These are phyloP conservation scores for Conchocele bisecta DNA, from an alignment of 2,888 invertebrate species.

Conservation along the genomic window DNA sequence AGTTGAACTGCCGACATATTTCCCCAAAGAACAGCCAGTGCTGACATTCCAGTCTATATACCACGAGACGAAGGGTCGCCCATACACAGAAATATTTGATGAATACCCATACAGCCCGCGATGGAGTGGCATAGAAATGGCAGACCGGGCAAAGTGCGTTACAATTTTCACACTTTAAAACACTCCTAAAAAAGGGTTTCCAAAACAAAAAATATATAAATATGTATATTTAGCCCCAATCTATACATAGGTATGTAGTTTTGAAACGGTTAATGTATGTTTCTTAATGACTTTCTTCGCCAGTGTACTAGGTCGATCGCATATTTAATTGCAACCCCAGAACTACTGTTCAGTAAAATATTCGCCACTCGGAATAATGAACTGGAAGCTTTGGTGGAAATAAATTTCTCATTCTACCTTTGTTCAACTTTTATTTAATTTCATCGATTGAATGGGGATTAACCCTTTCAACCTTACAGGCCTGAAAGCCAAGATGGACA, in stretches of 20 bases:
- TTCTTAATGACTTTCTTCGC: background rate
- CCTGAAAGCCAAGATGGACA: no score
- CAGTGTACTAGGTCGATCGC: no score
- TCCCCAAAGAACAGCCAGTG: constrained; percentile 81
- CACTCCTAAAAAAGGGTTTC: background rate
- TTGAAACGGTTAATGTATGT: background rate
- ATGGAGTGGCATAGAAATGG: constrained; percentile 82
- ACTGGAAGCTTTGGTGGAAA: no score
- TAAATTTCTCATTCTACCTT: no score
- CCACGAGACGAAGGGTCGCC: constrained; percentile 80
- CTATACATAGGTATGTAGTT: background rate
- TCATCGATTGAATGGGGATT: no score
- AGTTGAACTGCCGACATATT: constrained; percentile 83
- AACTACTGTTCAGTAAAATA: no score
- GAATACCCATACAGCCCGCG: constrained; percentile 82
- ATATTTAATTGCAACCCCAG: no score
- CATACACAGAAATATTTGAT: constrained; percentile 81
- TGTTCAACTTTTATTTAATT: no score
- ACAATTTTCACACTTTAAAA: no score
- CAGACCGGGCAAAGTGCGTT: constrained; percentile 79
- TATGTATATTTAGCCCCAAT: background rate
- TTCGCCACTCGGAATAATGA: no score
- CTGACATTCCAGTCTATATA: constrained; percentile 83
- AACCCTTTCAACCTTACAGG: no score
- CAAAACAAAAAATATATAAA: background rate